Evolutionary conservation across 2,797 vertebrate genomes (phyloP), one percentile per base, ranked within the genome.

Genomic region (Aldrovandia affinis): DNA sequence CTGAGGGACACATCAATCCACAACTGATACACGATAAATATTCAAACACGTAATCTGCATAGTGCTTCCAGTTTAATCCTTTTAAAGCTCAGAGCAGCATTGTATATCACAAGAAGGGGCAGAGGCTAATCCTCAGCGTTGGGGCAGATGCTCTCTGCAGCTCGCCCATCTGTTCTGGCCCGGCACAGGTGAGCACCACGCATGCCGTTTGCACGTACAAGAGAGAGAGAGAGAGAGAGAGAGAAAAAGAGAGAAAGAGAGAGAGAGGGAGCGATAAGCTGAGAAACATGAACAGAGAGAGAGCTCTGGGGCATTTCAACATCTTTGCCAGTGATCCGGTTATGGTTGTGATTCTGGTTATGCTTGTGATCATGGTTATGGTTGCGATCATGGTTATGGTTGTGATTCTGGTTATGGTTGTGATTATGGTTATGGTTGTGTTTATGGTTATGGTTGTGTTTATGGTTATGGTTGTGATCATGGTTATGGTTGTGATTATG

Each of bases 11-110:
- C 39, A 75, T 75, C 70, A 75, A 44, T 75, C 39, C 9, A 39
- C 18, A 75, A 44, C 70, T 39, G 22, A 75, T 47, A 75, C 36
- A 44, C 36, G 20, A 42, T 75, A 75, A 75, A 75, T 75, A 75
- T 75, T 75, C 20, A 75, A 75, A 75, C 36, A 75, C 39, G 39
- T 75, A 75, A 47, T 75, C 70, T 75, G 70, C 42, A 47, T 47
- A 75, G 42, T 75, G 70, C 36, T 44, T 39, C 25, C 36, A 8
- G 18, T 75, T 70, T 75, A 75, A 75, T 75, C 70, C 39, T 75
- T 44, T 75, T 75, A 75, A n/a, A 75, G 39, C 20, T 5, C 2
- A n/a, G 36, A 20, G 18, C 68, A 73, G 68, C 68, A 33, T 18
- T 68, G 33, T 70, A 70, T 70, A 70, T 70, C 68, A 70, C 33